Evolutionary conservation across 2,888 invertebrate genomes (phyloP).

Genomic region (Drosophila macrospina): DNA sequence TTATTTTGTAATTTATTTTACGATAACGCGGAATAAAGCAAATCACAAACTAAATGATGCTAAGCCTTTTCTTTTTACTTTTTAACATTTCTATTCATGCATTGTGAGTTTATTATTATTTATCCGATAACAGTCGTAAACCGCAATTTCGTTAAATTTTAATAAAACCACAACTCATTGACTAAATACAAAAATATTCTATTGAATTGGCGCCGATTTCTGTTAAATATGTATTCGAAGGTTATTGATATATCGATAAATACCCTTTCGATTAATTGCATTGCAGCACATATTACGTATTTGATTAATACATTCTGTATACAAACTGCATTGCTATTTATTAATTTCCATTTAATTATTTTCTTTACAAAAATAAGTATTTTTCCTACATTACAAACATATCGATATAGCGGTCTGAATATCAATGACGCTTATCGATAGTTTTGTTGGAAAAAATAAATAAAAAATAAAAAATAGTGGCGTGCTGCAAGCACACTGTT

Average conservation of each 20-base stretch:
- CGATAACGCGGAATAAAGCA: slow-evolving; percentile 71
- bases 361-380: too few relatives aligned
- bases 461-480: background rate
- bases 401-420: background rate
- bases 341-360: too few relatives aligned
- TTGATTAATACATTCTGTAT: too few relatives aligned
- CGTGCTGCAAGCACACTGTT: background rate
- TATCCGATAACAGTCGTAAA: background rate
- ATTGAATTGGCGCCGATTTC: background rate
- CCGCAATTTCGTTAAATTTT: background rate
- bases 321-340: too few relatives aligned
- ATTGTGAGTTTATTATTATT: too few relatives aligned
- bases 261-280: background rate
- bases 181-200: background rate
- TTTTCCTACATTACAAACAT: background rate
- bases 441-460: background rate
- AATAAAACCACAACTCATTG: background rate
- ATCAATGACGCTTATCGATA: background rate
- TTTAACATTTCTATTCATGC: too few relatives aligned
- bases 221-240: background rate
- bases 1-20: slow-evolving; percentile 82
- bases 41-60: slow-evolving; percentile 65
- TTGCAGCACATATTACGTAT: too few relatives aligned
- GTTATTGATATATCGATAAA: background rate
- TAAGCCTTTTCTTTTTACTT: too few relatives aligned